Base-by-base conservation (phyloP, 2,113 vertebrate genomes). In the Erinaceus europaeus region DNA sequence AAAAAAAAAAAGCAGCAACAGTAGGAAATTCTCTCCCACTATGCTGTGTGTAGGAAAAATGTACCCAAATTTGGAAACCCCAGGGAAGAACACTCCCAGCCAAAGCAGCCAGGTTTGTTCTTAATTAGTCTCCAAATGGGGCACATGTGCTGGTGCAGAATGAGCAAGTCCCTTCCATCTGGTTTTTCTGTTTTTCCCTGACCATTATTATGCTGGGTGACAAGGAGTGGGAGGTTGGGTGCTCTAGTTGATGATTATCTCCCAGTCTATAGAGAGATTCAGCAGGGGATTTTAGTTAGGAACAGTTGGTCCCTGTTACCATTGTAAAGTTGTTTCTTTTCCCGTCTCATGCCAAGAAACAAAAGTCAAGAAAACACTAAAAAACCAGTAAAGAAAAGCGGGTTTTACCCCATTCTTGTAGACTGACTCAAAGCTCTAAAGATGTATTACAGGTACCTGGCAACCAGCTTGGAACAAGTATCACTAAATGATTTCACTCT, bases 111-210 rank as follows among this genome's bases (percentile, higher is more conserved):
- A 10, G 1, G 50, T 92, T 95, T 89, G 72, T 92, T 93, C 77
- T 96, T 91, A 91, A 91, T 84, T 90, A 84, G 86, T 78, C 36
- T 62, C 86, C 61, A 89, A 94, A 88, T 73, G 72, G 50, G 7
- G 57, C 1, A 5, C 15, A 59, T 68, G 90, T 94, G 89, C 79
- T 76, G 80, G 46, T 88, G 72, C 59, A 67, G 64, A 94, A 78
- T 44, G 67, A 48, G 17, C 59, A 81, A 67, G 77, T 74, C 80
- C 57, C 78, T 83, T 89, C 89, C 89, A 44, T 81, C 38, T 86
- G 86, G 86, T 77, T 71, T 92, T 84, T 20, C 72, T 79, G 83
- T 71, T 86, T 42, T 25, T 90, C 18, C 68, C 73, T 84, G 86
- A 96, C 62, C 81, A 92, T 88, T 72, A 71, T 83, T 83, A 64